These are phyloP conservation scores for Chionoecetes opilio DNA, from an alignment of 1,140 invertebrate species.

Conservation along the genomic window DNA sequence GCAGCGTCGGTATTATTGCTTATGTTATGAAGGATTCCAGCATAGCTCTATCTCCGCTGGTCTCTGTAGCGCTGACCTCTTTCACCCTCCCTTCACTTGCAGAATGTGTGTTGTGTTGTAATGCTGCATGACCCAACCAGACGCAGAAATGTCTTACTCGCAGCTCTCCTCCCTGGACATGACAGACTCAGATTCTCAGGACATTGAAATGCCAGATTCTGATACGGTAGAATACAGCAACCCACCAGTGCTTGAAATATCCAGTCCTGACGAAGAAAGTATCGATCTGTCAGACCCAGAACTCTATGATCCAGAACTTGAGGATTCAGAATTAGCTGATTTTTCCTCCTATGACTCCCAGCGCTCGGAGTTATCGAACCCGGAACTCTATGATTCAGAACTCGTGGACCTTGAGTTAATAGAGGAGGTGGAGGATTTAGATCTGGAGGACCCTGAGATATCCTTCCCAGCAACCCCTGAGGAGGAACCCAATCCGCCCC, in stretches of 20 bases:
- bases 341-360: background rate
- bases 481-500: background rate
- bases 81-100: background rate
- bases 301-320: constrained; percentile 22
- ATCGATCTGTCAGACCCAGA: constrained; percentile 50
- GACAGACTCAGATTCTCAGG: constrained; percentile 35
- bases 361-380: constrained; percentile 29
- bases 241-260: background rate
- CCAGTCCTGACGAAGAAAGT: background rate
- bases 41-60: background rate
- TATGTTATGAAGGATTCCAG: background rate
- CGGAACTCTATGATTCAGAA: constrained; percentile 36
- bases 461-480: background rate
- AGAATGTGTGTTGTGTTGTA: background rate
- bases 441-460: constrained; percentile 32
- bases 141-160: constrained; percentile 40
- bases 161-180: constrained; percentile 43
- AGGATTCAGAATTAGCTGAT: constrained; percentile 31
- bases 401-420: constrained; percentile 23
- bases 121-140: background rate
- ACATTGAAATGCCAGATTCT: constrained; percentile 43
- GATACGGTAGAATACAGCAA: constrained; percentile 14
- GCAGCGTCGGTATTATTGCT: background rate
- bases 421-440: constrained; percentile 5
- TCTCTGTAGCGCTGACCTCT: background rate